Conservation (phyloP, 2,888 invertebrate genomes). For the Rotaria sp. region DNA sequence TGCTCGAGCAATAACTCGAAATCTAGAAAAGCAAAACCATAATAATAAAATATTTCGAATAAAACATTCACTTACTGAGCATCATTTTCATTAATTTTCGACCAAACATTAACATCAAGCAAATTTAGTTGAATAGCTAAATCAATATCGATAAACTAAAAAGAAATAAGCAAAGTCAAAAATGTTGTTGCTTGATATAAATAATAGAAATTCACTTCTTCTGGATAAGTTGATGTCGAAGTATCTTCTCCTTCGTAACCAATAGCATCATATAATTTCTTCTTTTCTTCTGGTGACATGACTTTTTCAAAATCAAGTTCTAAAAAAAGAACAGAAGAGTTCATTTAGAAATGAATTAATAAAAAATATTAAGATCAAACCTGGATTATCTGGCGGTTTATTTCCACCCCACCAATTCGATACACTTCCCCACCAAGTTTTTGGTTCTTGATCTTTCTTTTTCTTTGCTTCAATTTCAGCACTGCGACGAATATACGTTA, state of each 20-base stretch:
- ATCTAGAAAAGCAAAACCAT: background rate
- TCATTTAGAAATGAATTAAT: background rate
- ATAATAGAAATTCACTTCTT: background rate
- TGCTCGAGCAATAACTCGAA: background rate
- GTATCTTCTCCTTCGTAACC: conserved; percentile 38
- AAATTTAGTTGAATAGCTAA: background rate
- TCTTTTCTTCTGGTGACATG: conserved; percentile 35
- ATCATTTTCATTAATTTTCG: background rate
- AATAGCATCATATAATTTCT: conserved; percentile 38
- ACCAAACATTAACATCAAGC: conserved; percentile 22
- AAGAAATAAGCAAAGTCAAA: background rate
- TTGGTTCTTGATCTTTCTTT: conserved; percentile 32
- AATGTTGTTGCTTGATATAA: background rate
- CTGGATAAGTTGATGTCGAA: conserved; percentile 25
- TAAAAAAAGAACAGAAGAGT: background rate
- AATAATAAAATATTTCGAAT: background rate
- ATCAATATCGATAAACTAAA: conserved; percentile 10
- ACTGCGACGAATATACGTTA: conserved; percentile 78
- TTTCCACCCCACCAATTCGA: conserved; percentile 33
- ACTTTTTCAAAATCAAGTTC: conserved; percentile 2
- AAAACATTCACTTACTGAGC: background rate
- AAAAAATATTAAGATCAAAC: background rate
- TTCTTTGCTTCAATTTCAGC: conserved; percentile 73
- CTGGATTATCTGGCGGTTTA: conserved; percentile 3
- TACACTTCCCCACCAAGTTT: conserved; percentile 29